These are phyloP conservation scores for Scolanthus callimorphus DNA, from an alignment of 92 coral and sea anemone genomes.

Conservation along the genomic window DNA sequence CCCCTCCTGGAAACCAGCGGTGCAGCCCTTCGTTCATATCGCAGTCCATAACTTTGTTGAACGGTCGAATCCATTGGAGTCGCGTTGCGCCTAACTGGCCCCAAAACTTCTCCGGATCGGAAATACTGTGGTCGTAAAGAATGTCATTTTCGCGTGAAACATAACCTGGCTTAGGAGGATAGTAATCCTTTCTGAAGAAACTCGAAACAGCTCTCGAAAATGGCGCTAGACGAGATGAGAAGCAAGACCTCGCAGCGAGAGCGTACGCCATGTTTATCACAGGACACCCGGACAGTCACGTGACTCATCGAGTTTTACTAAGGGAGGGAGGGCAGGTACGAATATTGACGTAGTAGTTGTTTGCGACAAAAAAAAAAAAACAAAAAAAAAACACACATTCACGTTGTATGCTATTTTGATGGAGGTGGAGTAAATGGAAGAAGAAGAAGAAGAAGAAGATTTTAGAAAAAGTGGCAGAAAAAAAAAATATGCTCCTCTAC, in stretches of 20 bases:
- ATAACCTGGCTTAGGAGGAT: constrained; percentile 80
- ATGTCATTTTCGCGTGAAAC: constrained; percentile 79
- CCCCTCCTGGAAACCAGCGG: constrained; percentile 91
- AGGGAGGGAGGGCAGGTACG: too few relatives aligned
- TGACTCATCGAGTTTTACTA: too few relatives aligned
- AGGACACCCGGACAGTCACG: background rate
- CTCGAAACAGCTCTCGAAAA: constrained; percentile 54
- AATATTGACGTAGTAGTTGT: too few relatives aligned
- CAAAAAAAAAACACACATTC: too few relatives aligned
- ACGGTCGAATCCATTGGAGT: constrained; percentile 85
- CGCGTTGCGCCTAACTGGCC: constrained; percentile 84
- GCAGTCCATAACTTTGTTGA: constrained; percentile 85
- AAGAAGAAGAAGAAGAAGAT: too few relatives aligned
- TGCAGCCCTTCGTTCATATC: constrained; percentile 83
- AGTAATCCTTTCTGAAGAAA: constrained; percentile 59
- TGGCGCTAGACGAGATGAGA: constrained; percentile 24
- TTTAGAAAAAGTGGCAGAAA: too few relatives aligned
- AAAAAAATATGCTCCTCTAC: too few relatives aligned
- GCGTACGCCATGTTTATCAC: constrained; percentile 62
- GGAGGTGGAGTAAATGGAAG: too few relatives aligned
- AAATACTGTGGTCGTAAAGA: constrained; percentile 64
- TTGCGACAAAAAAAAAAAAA: too few relatives aligned
- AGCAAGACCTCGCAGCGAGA: constrained; percentile 11
- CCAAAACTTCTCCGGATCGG: constrained; percentile 89
- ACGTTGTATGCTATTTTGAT: too few relatives aligned